Percentiles rank a stretch among this genome's conserved stretches.
These are phyloP conservation scores for Hyles lineata DNA, from an alignment of 2,888 invertebrate species.

Conservation along the genomic window DNA sequence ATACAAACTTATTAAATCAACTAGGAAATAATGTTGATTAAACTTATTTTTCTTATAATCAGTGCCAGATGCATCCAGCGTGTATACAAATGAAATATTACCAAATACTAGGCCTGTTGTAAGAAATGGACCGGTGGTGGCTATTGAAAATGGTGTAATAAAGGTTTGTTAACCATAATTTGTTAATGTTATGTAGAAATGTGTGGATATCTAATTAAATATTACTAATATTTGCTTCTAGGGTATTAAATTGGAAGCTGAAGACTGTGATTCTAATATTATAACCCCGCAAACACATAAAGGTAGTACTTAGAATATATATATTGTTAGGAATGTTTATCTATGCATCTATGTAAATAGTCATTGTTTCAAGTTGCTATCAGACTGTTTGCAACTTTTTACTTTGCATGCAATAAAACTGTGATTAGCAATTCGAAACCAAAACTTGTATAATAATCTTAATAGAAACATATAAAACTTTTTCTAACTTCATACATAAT, in stretches of 20 bases:
- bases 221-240: constrained; percentile 42
- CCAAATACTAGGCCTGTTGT: constrained; percentile 48
- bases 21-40: background rate
- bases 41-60: constrained; percentile 3
- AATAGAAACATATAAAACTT: no score
- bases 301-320: constrained; percentile 42
- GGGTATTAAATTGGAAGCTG: constrained; percentile 60
- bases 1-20: no score
- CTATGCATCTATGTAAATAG: no score
- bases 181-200: no score
- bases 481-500: no score
- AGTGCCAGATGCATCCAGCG: constrained; percentile 33
- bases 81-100: constrained; percentile 38
- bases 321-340: background rate
- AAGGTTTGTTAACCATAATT: constrained; percentile 56
- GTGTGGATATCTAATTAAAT: background rate
- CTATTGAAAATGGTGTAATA: constrained; percentile 80
- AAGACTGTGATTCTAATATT: constrained; percentile 49
- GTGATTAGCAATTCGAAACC: no score
- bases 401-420: no score
- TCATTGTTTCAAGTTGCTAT: no score
- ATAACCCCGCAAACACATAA: constrained; percentile 45
- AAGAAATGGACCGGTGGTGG: constrained; percentile 69
- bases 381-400: no score
- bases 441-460: no score